phyloP scores from a whole-genome alignment of 2,797 vertebrate genomes.

The Manis pentadactyla region DNA sequence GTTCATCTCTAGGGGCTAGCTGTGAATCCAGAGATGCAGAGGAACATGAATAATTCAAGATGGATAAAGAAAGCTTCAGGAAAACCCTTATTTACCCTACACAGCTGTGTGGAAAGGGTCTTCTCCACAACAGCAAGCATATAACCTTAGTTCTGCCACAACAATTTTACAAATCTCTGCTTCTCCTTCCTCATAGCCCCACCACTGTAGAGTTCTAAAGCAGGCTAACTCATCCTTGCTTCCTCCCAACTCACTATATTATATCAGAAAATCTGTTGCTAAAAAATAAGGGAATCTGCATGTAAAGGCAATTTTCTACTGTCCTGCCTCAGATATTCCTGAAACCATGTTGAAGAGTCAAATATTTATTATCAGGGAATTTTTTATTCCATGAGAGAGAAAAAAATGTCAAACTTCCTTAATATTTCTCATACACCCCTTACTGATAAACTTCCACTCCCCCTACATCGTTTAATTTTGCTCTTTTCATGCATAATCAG shows the following conservation, averaged over 20 bases:
- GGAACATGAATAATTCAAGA: conserved; percentile 46
- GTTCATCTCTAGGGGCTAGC: not conserved
- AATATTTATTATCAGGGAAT: not conserved
- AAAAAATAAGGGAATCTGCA: not conserved
- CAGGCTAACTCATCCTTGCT: not conserved
- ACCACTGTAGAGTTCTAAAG: too few relatives aligned
- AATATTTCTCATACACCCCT: not conserved
- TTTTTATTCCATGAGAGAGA: not conserved
- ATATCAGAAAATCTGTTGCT: not conserved
- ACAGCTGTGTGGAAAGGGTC: not conserved
- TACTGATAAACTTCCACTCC: not conserved
- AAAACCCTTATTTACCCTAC: not conserved
- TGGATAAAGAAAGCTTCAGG: not conserved
- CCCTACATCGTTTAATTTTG: not conserved
- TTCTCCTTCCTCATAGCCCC: not conserved
- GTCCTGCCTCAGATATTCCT: not conserved
- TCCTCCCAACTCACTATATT: not conserved
- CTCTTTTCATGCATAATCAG: not conserved
- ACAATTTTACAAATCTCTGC: not conserved
- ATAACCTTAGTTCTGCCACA: not conserved
- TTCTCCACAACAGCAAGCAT: not conserved
- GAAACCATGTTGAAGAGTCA: not conserved
- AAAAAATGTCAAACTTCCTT: not conserved
- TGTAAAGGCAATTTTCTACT: not conserved
- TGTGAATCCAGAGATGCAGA: not conserved